Conservation (phyloP, 2,797 vertebrate genomes). For the Pempheris klunzingeri region DNA sequence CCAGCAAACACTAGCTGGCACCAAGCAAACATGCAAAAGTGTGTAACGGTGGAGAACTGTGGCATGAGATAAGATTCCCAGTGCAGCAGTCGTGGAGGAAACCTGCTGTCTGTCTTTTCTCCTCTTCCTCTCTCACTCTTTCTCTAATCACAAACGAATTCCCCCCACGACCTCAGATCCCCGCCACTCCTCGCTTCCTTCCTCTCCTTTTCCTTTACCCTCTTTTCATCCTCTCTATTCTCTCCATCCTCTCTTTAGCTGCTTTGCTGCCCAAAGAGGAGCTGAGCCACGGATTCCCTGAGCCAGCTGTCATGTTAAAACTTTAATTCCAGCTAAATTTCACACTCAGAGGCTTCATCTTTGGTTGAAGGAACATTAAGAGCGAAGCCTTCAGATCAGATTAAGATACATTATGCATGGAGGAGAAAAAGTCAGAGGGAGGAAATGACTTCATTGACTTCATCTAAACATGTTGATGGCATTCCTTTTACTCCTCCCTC, state of each 20-base stretch:
- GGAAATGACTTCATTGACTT: constrained; percentile 72
- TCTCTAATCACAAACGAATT: constrained; percentile 36
- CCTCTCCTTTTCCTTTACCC: constrained; percentile 31
- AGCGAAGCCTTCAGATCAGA: constrained; percentile 79
- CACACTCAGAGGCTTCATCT: constrained; percentile 76
- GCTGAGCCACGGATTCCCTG: constrained; percentile 74
- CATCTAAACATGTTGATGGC: constrained; percentile 69
- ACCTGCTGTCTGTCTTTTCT: constrained; percentile 38
- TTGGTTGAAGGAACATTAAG: constrained; percentile 77
- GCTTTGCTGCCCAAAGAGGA: constrained; percentile 75
- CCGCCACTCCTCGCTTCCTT: constrained; percentile 18
- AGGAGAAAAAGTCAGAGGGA: constrained; percentile 46
- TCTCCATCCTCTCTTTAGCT: constrained; percentile 66
- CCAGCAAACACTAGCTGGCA: constrained; percentile 51
- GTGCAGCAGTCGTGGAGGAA: constrained; percentile 51
- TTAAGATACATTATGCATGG: constrained; percentile 79
- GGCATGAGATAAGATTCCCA: constrained; percentile 68
- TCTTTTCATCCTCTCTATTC: constrained; percentile 56
- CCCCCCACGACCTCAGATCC: constrained; percentile 35
- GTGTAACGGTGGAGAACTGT: constrained; percentile 44
- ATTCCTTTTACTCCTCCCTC: constrained; percentile 54
- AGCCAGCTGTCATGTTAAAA: constrained; percentile 81
- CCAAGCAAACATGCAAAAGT: constrained; percentile 64
- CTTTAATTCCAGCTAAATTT: constrained; percentile 83
- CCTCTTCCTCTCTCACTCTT: constrained; percentile 15